Evolutionary conservation across 2,888 invertebrate species (phyloP), one percentile per base, ranked within the genome.

Genomic region (Silvanus unidentatus): DNA sequence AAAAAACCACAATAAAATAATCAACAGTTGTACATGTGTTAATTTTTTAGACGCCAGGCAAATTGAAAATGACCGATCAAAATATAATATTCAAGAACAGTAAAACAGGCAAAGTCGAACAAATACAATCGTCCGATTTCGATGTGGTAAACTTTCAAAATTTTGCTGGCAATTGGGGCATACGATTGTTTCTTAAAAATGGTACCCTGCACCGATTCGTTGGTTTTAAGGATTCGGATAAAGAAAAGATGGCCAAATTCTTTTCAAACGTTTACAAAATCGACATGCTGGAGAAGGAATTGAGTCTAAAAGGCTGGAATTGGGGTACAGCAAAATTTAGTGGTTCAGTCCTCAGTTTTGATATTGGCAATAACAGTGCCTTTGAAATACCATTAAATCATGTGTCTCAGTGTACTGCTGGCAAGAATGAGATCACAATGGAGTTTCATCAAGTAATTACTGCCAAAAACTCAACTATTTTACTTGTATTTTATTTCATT

Each of bases 271-370:
- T 86, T 54, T 97, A 95, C 70, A 78, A 84, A 16, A 86, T 88
- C 57, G 87, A 90, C 45, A 82, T 97, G 82, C 75, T 91, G 38
- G 93, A 92, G 62, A 91, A 90, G 62, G 98, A 99, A 63, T 73
- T 95, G 42, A 90, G 94, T 52, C 76, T 97, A 1, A 96, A 94
- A 69, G 99, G 99, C 1, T 99, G 98, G 98, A 99, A 99, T 72
- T 99, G 98, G 94, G 99, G 99, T 16, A 88, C 90, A 0, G 93
- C 94, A 0, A 88, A 90, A 59, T 98, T 99, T 66, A 84, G 84
- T 59, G 98, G 93, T 2, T 85, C 90, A 0, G 82, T 88, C 1
- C 72, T 93, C 1, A 88, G 85, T 64, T 93, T 89, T 64, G 91
- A 93, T 66, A 84, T 92, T 34, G 88, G 88, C 2, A 77, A 79